Base-by-base conservation (phyloP, 1,140 invertebrate genomes). In the Drosophila erecta region DNA sequence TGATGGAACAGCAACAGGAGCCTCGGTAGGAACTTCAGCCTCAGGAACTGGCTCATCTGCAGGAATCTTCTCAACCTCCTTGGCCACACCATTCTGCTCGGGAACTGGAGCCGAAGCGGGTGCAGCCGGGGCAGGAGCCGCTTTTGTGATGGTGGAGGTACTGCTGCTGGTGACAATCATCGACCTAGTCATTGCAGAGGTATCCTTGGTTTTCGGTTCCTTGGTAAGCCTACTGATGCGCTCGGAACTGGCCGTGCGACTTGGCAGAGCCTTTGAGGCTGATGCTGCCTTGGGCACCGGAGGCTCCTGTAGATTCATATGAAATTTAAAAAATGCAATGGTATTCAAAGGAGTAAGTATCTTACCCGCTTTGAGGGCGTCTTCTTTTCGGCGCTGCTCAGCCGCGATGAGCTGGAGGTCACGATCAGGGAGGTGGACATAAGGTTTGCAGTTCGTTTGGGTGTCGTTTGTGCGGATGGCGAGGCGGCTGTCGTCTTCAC, bases 321-420 rank as follows among this genome's bases (percentile, higher is more conserved):
- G 38, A 44, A 3, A 54, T 14, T 22, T 8, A 14, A 12, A 41
- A 8, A 90, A 43, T 24, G 17, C 10, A 14, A 14, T 50, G 8
- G 27, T 4, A 1, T 17, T 4, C 11, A 2, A 4, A 11, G 4
- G 6, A 10, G 1, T 24, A 14, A 0, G 5, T 38, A 27, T 15
- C 90, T 81, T 93, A 93, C 93, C 92, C 93, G 92, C 90, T 93
- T 93, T 72, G 46, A 47, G 7, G 93, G 93, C 87, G 93, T 92
- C 92, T 94, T 92, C 92, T 93, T 85, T 91, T 93, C 78, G 90
- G 79, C 74, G 89, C 93, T 91, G 92, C 92, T 83, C 91, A 87
- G 59, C 53, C 90, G 76, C 41, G 90, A 65, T 55, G 90, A 86
- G 57, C 84, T 87, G 51, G 90, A 91, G 72, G 90, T 90, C 49